A percentile compares a stretch with the other conserved stretches of the same genome.
phyloP scores from a whole-genome alignment of 2,888 invertebrate genomes.

The Drosophila conformis region DNA sequence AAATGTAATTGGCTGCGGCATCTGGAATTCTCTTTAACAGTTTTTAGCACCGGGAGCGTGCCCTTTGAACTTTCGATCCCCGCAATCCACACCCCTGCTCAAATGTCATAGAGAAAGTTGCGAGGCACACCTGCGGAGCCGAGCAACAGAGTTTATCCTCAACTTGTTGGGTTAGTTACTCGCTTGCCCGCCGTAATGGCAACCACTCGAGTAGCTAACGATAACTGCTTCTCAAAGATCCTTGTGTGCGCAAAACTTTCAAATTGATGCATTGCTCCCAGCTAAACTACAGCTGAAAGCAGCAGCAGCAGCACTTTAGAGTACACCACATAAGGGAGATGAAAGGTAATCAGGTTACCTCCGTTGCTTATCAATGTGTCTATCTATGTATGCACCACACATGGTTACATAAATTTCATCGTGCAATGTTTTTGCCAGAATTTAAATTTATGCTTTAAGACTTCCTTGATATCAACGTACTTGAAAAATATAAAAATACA shows the following conservation, averaged over 20 bases:
- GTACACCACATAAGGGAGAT: background rate
- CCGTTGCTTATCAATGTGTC: background rate
- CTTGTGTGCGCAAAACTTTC: conserved; percentile 37
- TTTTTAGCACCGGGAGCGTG: conserved; percentile 8
- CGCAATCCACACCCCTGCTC: conserved; percentile 12
- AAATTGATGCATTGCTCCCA: conserved; percentile 39
- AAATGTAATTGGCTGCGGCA: conserved; percentile 61
- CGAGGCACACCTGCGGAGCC: conserved; percentile 26
- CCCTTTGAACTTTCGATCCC: conserved; percentile 51
- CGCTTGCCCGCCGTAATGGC: conserved; percentile 18
- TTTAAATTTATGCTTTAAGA: background rate
- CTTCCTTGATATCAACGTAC: background rate
- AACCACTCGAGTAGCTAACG: conserved; percentile 38
- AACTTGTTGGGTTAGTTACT: conserved; percentile 37
- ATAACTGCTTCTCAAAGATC: conserved; percentile 19
- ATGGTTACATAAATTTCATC: background rate
- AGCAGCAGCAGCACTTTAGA: background rate
- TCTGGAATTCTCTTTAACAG: conserved; percentile 51
- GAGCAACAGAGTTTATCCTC: conserved; percentile 7
- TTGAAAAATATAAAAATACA: background rate
- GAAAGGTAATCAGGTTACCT: conserved; percentile 7
- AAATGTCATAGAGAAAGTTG: conserved; percentile 47
- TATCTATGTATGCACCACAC: background rate
- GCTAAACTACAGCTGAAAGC: conserved; percentile 3
- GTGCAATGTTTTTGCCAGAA: background rate